Conservation (phyloP, 2,113 vertebrate genomes). For the Zosterops lateralis region DNA sequence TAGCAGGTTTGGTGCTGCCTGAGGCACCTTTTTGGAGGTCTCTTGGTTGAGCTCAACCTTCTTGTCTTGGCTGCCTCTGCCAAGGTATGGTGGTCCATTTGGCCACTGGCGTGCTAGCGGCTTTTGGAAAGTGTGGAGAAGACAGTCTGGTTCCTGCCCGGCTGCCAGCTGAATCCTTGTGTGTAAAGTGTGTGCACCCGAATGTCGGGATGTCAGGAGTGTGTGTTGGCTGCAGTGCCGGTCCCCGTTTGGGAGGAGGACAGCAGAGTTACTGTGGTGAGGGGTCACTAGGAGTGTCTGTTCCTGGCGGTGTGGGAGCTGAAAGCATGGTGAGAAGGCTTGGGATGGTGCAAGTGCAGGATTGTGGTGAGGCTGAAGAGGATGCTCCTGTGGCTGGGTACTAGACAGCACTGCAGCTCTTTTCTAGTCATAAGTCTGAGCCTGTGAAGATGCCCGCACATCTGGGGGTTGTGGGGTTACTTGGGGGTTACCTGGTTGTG, state of each 20-base stretch:
- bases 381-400: background rate
- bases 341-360: background rate
- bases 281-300: background rate
- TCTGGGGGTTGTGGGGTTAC: too few relatives aligned
- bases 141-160: background rate
- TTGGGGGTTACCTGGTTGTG: background rate
- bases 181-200: rapidly evolving
- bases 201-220: background rate
- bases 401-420: background rate
- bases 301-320: background rate
- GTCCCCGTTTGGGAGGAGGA: background rate
- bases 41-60: background rate
- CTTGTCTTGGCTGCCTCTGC: background rate
- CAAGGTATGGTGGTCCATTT: background rate
- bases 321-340: rapidly evolving
- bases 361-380: background rate
- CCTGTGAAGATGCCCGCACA: background rate
- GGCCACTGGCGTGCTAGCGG: background rate
- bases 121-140: background rate
- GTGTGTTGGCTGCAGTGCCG: rapidly evolving
- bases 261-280: background rate
- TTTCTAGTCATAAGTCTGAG: background rate
- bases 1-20: background rate
- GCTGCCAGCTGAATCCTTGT: rapidly evolving
- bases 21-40: background rate